These are phyloP conservation scores for Ceyx erithaca DNA, from an alignment of 2,797 vertebrate genomes.

Conservation along the genomic window DNA sequence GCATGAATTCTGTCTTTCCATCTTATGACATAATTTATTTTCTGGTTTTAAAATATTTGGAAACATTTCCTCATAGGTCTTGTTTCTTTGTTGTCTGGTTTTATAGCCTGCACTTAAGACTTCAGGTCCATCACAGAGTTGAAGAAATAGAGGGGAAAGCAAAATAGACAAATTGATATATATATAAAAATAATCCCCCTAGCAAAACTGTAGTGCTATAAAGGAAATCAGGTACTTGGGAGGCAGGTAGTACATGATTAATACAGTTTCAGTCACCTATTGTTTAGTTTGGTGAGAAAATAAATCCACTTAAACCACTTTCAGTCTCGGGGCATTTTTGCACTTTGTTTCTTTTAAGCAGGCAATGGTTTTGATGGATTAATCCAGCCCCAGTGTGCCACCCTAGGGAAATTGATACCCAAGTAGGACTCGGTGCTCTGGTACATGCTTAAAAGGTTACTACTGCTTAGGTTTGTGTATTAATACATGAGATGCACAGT, in stretches of 20 bases:
- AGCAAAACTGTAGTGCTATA: not conserved
- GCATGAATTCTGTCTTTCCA: not conserved
- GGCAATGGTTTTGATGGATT: not conserved
- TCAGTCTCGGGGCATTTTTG: not conserved
- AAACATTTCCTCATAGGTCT: not conserved
- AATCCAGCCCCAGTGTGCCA: not conserved
- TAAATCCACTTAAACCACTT: not conserved
- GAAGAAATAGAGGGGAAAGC: not conserved
- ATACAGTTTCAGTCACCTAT: not conserved
- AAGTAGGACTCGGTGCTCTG: not conserved
- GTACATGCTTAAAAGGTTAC: not conserved
- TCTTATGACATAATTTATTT: not conserved
- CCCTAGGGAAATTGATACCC: not conserved
- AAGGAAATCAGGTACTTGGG: conserved; percentile 9
- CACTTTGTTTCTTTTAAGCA: not conserved
- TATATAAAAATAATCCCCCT: not conserved
- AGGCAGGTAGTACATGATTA: conserved; percentile 4
- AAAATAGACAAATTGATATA: not conserved
- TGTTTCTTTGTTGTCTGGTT: not conserved
- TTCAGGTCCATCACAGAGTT: not conserved
- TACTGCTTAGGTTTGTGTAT: not conserved
- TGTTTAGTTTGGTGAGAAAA: not conserved
- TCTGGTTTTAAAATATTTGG: not conserved
- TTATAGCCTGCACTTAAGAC: not conserved
- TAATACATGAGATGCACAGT: not conserved